Percentiles rank a stretch among this genome's conserved stretches.
These are phyloP conservation scores for Frankliniella intonsa DNA, from an alignment of 2,888 invertebrate species.

Conservation along the genomic window DNA sequence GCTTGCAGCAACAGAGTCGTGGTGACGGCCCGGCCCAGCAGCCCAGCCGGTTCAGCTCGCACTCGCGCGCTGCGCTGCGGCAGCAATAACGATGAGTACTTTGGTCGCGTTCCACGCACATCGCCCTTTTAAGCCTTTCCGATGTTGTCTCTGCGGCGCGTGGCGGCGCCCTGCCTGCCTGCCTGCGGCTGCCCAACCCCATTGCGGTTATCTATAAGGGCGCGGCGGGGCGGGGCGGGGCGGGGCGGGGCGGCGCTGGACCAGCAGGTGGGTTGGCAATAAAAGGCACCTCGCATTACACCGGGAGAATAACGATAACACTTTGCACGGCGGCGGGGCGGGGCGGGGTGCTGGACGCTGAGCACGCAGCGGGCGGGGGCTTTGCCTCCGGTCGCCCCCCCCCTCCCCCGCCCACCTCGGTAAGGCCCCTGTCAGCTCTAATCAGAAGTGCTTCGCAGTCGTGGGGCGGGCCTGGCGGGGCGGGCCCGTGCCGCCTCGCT, in stretches of 20 bases:
- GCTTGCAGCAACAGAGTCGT: too few species aligned
- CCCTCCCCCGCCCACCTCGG: neutral
- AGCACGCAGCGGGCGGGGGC: neutral
- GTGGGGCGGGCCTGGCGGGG: neutral
- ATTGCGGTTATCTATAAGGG: neutral
- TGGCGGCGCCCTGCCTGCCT: neutral
- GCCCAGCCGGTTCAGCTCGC: too few species aligned
- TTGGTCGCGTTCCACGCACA: too few species aligned
- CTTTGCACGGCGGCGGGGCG: neutral
- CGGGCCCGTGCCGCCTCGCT: neutral
- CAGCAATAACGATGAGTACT: too few species aligned
- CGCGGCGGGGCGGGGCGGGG: neutral
- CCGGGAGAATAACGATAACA: slow-evolving; percentile 17
- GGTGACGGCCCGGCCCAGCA: too few species aligned
- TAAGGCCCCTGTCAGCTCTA: too few species aligned
- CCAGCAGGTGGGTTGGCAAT: neutral
- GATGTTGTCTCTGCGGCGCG: neutral
- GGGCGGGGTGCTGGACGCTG: neutral
- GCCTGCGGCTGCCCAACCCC: neutral
- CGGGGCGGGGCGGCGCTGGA: neutral
- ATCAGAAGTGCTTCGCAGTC: too few species aligned
- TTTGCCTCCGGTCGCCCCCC: neutral
- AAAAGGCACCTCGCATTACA: slow-evolving; percentile 8
- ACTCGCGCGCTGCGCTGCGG: too few species aligned
- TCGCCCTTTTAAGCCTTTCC: neutral